Evolutionary conservation across 2,113 vertebrate genomes (phyloP).

Genomic region (Phocoena phocoena): DNA sequence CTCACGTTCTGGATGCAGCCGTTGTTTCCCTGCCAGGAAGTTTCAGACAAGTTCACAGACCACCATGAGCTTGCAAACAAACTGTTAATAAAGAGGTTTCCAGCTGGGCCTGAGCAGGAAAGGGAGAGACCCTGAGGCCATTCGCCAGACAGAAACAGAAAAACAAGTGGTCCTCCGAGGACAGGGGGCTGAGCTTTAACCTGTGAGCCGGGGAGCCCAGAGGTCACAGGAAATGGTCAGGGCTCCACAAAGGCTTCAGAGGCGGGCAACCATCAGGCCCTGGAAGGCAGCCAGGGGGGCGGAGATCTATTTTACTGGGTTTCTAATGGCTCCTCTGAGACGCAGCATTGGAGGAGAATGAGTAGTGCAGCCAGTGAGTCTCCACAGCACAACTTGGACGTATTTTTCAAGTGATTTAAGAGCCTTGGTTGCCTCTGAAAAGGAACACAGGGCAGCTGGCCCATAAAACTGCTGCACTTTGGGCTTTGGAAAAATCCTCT

Average conservation of each 20-base stretch:
- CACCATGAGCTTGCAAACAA: constrained; percentile 44
- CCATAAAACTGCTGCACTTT: background rate
- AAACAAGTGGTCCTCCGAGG: background rate
- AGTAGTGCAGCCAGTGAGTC: background rate
- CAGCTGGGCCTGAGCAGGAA: background rate
- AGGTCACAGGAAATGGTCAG: background rate
- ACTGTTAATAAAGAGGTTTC: constrained; percentile 27
- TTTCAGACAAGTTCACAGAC: constrained; percentile 43
- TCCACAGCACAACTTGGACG: background rate
- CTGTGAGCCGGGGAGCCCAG: background rate
- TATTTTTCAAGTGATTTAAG: constrained; percentile 1
- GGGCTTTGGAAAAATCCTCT: background rate
- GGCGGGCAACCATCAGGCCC: background rate
- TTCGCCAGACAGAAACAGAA: background rate
- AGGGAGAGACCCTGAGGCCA: background rate
- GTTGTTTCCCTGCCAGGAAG: constrained; percentile 39
- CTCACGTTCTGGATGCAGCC: background rate
- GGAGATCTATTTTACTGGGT: background rate
- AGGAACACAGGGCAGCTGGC: background rate
- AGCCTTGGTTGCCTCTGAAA: background rate
- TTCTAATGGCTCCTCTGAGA: constrained; percentile 41
- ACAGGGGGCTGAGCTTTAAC: background rate
- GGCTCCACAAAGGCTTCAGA: background rate
- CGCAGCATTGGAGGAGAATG: background rate
- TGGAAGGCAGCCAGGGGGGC: constrained; percentile 1